Percentiles rank a stretch among this genome's conserved stretches.
Evolutionary conservation across 2,113 vertebrate genomes (phyloP).

Genomic region (Ceuthmochares aereus): DNA sequence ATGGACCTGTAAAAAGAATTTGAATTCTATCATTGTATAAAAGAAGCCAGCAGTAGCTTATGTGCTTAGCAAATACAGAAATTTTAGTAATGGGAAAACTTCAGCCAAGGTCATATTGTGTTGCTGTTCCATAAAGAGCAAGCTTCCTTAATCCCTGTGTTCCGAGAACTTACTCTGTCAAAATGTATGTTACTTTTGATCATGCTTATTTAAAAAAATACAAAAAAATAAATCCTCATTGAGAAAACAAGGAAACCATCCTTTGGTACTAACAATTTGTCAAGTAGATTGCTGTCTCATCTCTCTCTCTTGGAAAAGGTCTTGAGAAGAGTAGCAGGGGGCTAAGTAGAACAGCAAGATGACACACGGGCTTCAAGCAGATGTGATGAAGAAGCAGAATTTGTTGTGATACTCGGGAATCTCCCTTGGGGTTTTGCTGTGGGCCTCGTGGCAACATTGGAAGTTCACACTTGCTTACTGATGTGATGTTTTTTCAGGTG

Average conservation of each 20-base stretch:
- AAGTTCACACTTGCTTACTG: neutral
- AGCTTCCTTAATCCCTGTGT: neutral
- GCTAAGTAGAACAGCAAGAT: neutral
- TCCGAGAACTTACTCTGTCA: neutral
- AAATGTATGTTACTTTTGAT: neutral
- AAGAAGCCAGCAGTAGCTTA: constrained; percentile 34
- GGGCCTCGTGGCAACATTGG: neutral
- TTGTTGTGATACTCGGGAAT: neutral
- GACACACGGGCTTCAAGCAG: neutral
- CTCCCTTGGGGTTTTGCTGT: neutral
- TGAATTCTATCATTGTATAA: constrained; percentile 31
- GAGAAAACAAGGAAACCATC: neutral
- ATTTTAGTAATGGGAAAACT: neutral
- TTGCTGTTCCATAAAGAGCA: neutral
- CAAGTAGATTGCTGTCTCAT: neutral
- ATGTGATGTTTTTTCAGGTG: neutral
- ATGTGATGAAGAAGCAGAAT: neutral
- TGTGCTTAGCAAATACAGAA: neutral
- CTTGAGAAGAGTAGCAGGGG: neutral
- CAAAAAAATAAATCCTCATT: neutral
- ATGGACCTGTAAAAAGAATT: constrained; percentile 51
- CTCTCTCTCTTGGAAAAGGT: neutral
- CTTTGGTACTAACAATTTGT: neutral
- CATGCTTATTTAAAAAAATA: neutral
- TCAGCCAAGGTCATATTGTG: neutral